A percentile compares a stretch with the other conserved stretches of the same genome.
These are phyloP conservation scores for Hylaea fasciaria DNA, from an alignment of 2,888 invertebrate genomes.

Conservation along the genomic window DNA sequence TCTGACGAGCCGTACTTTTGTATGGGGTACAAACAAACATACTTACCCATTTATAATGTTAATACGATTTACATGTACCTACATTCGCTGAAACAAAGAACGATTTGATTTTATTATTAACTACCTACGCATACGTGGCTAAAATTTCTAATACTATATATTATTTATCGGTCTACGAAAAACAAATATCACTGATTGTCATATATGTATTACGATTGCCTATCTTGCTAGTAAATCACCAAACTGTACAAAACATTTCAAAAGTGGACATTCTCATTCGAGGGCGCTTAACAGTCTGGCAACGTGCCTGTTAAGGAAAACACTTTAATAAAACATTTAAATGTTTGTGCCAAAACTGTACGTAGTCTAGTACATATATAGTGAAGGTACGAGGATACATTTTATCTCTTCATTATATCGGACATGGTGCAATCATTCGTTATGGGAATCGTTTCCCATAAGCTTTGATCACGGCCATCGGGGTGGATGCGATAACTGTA, in stretches of 20 bases:
- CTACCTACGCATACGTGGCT: no score
- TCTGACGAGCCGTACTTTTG: no score
- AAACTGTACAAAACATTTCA: background rate
- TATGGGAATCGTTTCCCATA: conserved; percentile 29
- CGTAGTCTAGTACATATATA: background rate
- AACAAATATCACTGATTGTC: no score
- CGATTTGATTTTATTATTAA: no score
- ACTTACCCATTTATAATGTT: no score
- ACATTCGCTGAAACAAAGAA: no score
- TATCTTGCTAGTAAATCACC: no score
- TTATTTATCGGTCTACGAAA: no score
- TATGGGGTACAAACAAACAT: background rate
- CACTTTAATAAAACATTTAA: conserved; percentile 17
- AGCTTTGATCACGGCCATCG: conserved; percentile 56
- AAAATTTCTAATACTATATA: no score
- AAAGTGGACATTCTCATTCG: conserved; percentile 6
- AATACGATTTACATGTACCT: no score
- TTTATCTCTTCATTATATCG: conserved; percentile 16
- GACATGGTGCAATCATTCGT: conserved; percentile 30
- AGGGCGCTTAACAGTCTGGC: conserved; percentile 18
- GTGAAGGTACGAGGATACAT: background rate
- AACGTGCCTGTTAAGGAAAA: conserved; percentile 22
- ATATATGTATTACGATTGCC: no score
- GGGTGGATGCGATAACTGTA: conserved; percentile 38
- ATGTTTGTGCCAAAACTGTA: conserved; percentile 24